Evolutionary conservation across 2,888 invertebrate species (phyloP).

Genomic region (Meloe dianella): DNA sequence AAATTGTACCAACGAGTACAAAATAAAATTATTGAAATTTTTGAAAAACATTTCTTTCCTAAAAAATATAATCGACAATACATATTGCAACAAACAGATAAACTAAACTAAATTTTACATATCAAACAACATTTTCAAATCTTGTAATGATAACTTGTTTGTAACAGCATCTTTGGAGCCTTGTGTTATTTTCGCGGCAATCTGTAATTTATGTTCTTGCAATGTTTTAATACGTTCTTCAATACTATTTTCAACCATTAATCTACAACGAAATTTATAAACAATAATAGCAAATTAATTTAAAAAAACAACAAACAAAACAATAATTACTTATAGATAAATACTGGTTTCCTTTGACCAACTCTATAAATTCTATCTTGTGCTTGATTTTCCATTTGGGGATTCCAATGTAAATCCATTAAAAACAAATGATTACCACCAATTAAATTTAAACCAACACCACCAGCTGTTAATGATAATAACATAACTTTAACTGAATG

Average conservation of each 20-base stretch:
- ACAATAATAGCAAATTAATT: constrained; percentile 1
- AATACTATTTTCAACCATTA: constrained; percentile 84
- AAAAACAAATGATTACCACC: constrained; percentile 92
- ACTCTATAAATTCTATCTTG: constrained; percentile 93
- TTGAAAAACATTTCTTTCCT: too few species aligned
- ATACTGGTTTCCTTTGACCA: constrained; percentile 82
- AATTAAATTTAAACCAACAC: constrained; percentile 90
- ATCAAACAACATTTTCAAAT: constrained; percentile 76
- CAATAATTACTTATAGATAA: constrained; percentile 77
- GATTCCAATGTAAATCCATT: constrained; percentile 96
- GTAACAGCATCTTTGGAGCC: constrained; percentile 68
- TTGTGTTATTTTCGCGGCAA: constrained; percentile 80
- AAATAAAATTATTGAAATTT: too few species aligned
- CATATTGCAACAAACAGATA: neutral
- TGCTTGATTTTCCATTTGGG: constrained; percentile 92
- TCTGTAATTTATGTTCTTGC: constrained; percentile 78
- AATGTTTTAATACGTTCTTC: constrained; percentile 84
- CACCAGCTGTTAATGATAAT: constrained; percentile 90
- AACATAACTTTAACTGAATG: constrained; percentile 62
- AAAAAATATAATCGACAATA: too few species aligned
- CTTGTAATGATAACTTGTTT: constrained; percentile 79
- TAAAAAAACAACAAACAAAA: constrained; percentile 19
- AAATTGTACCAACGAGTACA: too few species aligned
- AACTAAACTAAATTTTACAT: constrained; percentile 38
- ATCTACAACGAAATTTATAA: constrained; percentile 63